A percentile compares a stretch with the other conserved stretches of the same genome.
These are phyloP conservation scores for Calliopum simillimum DNA, from an alignment of 2,888 invertebrate genomes.

Conservation along the genomic window DNA sequence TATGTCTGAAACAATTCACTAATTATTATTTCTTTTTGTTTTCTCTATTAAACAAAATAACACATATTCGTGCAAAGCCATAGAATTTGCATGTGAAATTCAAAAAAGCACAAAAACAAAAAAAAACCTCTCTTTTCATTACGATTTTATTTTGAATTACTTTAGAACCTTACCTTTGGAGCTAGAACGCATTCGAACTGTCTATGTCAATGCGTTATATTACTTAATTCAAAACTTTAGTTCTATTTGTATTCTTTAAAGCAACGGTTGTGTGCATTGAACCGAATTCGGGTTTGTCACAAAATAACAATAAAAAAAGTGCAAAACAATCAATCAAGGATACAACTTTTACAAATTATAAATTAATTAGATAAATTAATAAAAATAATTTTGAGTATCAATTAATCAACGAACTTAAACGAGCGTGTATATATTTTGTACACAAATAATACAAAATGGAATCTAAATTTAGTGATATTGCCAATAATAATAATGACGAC, in stretches of 20 bases:
- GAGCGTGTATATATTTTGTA: slow-evolving; percentile 30
- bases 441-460: slow-evolving; percentile 11
- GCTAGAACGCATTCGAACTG: slow-evolving; percentile 20
- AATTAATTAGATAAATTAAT: background rate
- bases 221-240: slow-evolving; percentile 26
- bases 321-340: slow-evolving; percentile 21
- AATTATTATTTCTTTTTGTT: too few species aligned
- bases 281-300: slow-evolving; percentile 20
- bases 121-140: slow-evolving; percentile 28
- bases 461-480: slow-evolving; percentile 26
- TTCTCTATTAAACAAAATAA: too few species aligned
- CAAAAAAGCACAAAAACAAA: background rate
- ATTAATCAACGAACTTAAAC: slow-evolving; percentile 13
- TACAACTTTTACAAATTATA: slow-evolving; percentile 29
- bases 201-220: too few species aligned
- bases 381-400: slow-evolving; percentile 2
- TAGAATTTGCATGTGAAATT: too few species aligned
- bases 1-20: too few species aligned
- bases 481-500: slow-evolving; percentile 20
- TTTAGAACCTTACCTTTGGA: background rate
- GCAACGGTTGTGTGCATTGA: slow-evolving; percentile 52
- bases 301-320: slow-evolving; percentile 15
- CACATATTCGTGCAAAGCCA: too few species aligned
- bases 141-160: slow-evolving; percentile 46
- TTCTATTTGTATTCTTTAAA: slow-evolving; percentile 45